Evolutionary conservation across 2,888 invertebrate species (phyloP).

Genomic region (Hanleya hanleyi): DNA sequence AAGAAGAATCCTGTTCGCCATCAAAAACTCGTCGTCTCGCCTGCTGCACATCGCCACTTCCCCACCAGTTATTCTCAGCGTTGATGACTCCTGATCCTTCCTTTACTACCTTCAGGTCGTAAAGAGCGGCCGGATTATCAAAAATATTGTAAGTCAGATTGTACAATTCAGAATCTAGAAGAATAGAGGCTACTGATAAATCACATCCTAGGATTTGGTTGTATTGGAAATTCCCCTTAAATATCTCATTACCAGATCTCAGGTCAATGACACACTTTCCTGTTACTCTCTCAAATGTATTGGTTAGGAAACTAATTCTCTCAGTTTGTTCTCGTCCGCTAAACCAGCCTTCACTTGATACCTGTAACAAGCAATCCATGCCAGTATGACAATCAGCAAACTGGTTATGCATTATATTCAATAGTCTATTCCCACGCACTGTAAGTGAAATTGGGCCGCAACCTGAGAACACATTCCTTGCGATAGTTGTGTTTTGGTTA

Average conservation of each 20-base stretch:
- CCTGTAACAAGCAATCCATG: too few species aligned
- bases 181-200: constrained; percentile 11
- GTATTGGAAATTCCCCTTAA: too few species aligned
- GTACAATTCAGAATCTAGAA: constrained; percentile 13
- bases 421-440: neutral
- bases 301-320: too few species aligned
- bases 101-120: constrained; percentile 25
- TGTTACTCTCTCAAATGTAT: too few species aligned
- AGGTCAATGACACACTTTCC: too few species aligned
- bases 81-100: constrained; percentile 20
- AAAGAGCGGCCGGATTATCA: constrained; percentile 33
- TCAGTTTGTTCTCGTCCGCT: too few species aligned
- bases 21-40: constrained; percentile 29
- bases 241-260: too few species aligned
- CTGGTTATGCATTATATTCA: neutral
- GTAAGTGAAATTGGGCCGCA: neutral
- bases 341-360: too few species aligned
- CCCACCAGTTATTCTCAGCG: constrained; percentile 40
- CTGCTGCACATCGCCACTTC: constrained; percentile 17
- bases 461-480: neutral
- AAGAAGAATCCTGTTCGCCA: constrained; percentile 9
- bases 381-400: neutral
- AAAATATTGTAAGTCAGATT: constrained; percentile 35
- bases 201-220: constrained; percentile 25
- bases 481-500: too few species aligned